Base-by-base conservation (phyloP, 2,113 vertebrate genomes). In the Macroglossus sobrinus region DNA sequence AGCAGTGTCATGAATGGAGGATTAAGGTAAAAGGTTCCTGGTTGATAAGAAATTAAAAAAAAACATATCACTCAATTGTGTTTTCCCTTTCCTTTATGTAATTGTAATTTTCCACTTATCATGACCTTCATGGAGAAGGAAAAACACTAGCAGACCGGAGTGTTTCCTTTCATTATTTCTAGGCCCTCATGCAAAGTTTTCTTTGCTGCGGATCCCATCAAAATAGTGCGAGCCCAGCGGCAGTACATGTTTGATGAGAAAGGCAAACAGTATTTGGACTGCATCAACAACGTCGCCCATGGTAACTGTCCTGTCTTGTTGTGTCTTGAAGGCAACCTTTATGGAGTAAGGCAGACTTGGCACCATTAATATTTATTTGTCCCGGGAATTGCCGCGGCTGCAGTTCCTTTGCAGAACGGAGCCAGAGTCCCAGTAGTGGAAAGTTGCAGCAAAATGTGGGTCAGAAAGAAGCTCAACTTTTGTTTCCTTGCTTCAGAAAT, bases 271-370 rank as follows among this genome's bases (percentile, higher is more conserved):
- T 99, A 99, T 97, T 94, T 99, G 93, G 99, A 99, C 85, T 99
- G 99, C 97, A 99, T 99, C 98, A 99, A 99, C 98, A 99, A 99
- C 0, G 99, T 99, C 30, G 99, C 99, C 43, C 99, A 99, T 7
- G 99, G 99, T 99, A 98, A 98, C 97, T 38, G 28, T 14, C 84
- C 94, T 40, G 16, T 9, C 63, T 26, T 12, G 12, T 2, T 7
- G 50, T 1, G 18, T 22, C 0, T 2, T 7, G 63, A 26, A 55
- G 85, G 47, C 11, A 30, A 18, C 3, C 0, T 63, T 28, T 16
- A 16, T 3, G 21, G 38, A 63, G n/a, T 18, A 55, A 40, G 72
- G 53, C 71, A 74, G 50, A 24, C 38, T 16, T 28, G 12, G 71
- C 50, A 38, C 64, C n/a, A 1, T 57, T 55, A 8, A 19, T 50